Conservation (phyloP, 1,140 invertebrate genomes). For the Apis laboriosa region DNA sequence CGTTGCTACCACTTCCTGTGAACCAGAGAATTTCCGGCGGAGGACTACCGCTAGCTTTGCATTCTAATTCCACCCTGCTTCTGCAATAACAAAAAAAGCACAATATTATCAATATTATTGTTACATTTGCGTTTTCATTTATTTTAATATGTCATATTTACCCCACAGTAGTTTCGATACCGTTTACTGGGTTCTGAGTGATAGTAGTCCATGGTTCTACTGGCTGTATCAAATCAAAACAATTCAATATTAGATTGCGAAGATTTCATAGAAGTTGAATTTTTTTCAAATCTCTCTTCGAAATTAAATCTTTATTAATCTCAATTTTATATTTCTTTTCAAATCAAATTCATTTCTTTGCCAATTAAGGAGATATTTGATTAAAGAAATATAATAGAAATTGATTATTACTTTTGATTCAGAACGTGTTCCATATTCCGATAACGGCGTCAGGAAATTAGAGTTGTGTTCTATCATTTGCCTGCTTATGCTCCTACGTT, state of each 20-base stretch:
- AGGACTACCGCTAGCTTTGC: slow-evolving; percentile 86
- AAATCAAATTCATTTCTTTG: neutral
- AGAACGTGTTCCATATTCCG: slow-evolving; percentile 9
- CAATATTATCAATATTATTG: neutral
- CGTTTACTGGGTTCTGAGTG: slow-evolving; percentile 40
- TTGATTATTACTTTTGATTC: slow-evolving; percentile 18
- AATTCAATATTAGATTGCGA: neutral
- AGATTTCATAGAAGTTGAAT: neutral
- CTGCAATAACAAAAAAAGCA: slow-evolving; percentile 50
- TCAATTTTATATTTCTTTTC: too few relatives aligned
- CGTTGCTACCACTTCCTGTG: slow-evolving; percentile 82
- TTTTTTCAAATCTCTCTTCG: neutral
- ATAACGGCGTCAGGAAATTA: slow-evolving; percentile 25
- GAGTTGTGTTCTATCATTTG: slow-evolving; percentile 24
- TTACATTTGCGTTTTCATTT: neutral
- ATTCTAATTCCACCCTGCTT: slow-evolving; percentile 83
- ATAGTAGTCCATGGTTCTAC: slow-evolving; percentile 52
- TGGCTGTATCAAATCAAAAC: slow-evolving; percentile 1
- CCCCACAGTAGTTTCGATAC: slow-evolving; percentile 33
- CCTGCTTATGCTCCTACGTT: slow-evolving; percentile 29
- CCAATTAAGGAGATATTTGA: too few relatives aligned
- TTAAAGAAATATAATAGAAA: too few relatives aligned
- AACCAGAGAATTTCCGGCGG: slow-evolving; percentile 87
- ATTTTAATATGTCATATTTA: neutral
- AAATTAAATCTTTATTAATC: neutral